Conservation (phyloP, 2,797 vertebrate genomes). For the Poeciliopsis turneri region DNA sequence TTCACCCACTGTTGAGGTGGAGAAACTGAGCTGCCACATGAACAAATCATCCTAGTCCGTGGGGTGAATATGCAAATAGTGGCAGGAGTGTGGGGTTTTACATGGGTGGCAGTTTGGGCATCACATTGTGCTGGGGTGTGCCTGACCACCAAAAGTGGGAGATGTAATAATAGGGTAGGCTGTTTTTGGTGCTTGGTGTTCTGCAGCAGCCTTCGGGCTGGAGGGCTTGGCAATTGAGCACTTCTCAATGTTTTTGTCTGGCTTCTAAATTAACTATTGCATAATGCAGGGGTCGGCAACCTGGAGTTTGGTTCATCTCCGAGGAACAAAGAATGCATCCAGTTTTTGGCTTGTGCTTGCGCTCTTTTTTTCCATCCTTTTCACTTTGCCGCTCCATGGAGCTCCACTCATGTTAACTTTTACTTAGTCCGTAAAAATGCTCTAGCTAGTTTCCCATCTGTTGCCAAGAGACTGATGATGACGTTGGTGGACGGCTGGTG, state of each 20-base stretch:
- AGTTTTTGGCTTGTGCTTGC: too few relatives aligned
- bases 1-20: background rate
- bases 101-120: constrained; percentile 1
- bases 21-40: background rate
- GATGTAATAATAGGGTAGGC: background rate
- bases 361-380: too few relatives aligned
- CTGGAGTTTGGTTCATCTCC: too few relatives aligned
- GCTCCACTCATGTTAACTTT: too few relatives aligned
- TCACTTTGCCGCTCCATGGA: too few relatives aligned
- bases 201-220: constrained; percentile 1
- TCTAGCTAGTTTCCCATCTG: too few relatives aligned
- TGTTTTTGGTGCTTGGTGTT: constrained; percentile 11
- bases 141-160: background rate
- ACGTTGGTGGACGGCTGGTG: too few relatives aligned
- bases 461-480: too few relatives aligned
- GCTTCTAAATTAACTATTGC: background rate
- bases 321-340: too few relatives aligned
- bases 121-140: background rate
- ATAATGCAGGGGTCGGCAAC: background rate
- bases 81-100: background rate
- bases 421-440: too few relatives aligned
- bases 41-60: background rate
- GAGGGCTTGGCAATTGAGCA: background rate
- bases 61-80: background rate
- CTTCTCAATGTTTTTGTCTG: background rate